A percentile compares a stretch with the other conserved stretches of the same genome.
These are phyloP conservation scores for Macaca fascicularis DNA, from an alignment of 2,113 vertebrate species.

Conservation along the genomic window T2T-MFA8v1.1 NC_088376.1:22555501-22556000, in stretches of 20 bases:
- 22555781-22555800: background rate
- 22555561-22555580: background rate
- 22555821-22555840: background rate
- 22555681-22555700: background rate
- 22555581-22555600: background rate
- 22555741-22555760: background rate
- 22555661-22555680: slow-evolving; percentile 16
- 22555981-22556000: background rate
- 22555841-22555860: background rate
- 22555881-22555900: background rate
- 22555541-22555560: background rate
- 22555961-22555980: background rate
- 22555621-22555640: background rate
- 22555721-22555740: background rate
- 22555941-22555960: background rate
- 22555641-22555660: background rate
- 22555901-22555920: background rate
- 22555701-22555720: background rate
- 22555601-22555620: background rate
- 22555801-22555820: background rate
- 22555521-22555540: background rate
- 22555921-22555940: background rate
- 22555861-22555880: background rate
- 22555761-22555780: background rate
- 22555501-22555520: background rate